Percentiles rank a stretch among this genome's conserved stretches.
Conservation (phyloP, 2,113 vertebrate genomes). For the Serilophus lunatus region DNA sequence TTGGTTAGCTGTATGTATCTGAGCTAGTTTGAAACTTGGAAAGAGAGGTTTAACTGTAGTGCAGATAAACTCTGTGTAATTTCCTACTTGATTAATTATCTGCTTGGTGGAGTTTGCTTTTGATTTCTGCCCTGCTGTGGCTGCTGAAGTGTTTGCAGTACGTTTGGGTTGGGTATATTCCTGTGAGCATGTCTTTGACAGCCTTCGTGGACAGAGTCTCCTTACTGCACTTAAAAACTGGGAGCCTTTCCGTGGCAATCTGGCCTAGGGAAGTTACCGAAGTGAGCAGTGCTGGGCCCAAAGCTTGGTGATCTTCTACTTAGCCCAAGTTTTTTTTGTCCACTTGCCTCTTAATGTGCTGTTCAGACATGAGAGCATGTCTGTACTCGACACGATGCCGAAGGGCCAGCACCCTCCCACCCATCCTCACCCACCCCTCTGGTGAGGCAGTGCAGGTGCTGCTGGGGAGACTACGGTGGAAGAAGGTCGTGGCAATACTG, state of each 20-base stretch:
- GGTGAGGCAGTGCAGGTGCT: not conserved
- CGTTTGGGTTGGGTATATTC: not conserved
- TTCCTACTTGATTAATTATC: constrained; percentile 11
- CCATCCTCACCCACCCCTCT: accelerated
- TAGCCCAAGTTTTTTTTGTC: not conserved
- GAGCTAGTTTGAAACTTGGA: not conserved
- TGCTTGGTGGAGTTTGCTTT: not conserved
- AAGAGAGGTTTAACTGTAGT: not conserved
- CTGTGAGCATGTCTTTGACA: not conserved
- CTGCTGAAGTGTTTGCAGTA: not conserved
- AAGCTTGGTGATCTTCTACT: not conserved
- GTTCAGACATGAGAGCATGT: accelerated
- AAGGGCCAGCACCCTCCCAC: accelerated
- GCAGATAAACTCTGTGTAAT: not conserved
- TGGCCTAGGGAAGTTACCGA: not conserved
- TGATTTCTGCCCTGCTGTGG: not conserved
- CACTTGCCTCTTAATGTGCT: not conserved
- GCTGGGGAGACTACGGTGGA: not conserved
- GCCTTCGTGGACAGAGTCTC: not conserved
- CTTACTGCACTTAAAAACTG: not conserved
- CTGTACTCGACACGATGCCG: not conserved
- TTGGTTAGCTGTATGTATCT: accelerated
- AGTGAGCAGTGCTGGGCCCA: not conserved
- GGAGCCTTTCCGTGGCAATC: not conserved
- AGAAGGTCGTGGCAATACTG: too few relatives aligned